Percentiles rank a stretch among this genome's conserved stretches.
phyloP scores from a whole-genome alignment of 2,797 vertebrate genomes.

The Eulemur mongoz region DNA sequence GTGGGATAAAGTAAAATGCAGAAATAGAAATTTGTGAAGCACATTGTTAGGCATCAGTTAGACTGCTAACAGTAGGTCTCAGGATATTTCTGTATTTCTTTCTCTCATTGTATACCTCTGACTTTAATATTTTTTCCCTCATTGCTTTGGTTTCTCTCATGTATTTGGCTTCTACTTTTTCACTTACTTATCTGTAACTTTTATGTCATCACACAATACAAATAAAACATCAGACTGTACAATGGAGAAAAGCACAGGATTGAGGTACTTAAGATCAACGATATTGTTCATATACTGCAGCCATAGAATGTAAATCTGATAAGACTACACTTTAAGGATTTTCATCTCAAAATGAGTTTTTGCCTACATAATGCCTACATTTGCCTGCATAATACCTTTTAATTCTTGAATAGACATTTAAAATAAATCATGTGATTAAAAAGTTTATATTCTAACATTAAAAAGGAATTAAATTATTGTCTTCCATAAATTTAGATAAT shows the following conservation, averaged over 20 bases:
- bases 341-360: neutral
- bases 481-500: neutral
- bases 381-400: neutral
- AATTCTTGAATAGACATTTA: neutral
- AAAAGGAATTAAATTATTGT: neutral
- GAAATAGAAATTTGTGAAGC: neutral
- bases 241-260: neutral
- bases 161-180: neutral
- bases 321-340: neutral
- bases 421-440: neutral
- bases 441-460: neutral
- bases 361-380: neutral
- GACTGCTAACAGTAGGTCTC: neutral
- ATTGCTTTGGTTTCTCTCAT: neutral
- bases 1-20: neutral
- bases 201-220: neutral
- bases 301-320: neutral
- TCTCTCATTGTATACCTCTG: neutral
- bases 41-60: neutral
- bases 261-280: neutral
- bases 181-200: neutral
- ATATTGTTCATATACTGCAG: neutral
- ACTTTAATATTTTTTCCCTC: neutral
- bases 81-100: neutral
- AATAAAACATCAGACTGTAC: neutral